A percentile compares a stretch with the other conserved stretches of the same genome.
Conservation (phyloP, 2,888 invertebrate species). For the Diaphora mendica region DNA sequence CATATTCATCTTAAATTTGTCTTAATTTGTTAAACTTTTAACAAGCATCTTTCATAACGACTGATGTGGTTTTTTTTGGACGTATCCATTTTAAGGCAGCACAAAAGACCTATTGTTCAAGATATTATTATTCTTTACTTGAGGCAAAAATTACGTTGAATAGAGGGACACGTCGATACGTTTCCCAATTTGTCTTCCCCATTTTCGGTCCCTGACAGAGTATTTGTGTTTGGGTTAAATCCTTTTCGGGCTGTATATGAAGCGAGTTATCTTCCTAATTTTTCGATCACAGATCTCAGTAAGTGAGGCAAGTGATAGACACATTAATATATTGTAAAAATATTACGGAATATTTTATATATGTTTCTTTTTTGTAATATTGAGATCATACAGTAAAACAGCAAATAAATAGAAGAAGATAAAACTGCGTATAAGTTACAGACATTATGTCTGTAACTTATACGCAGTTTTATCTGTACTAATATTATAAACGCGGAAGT, state of each 20-base stretch:
- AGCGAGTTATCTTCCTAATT: conserved; percentile 34
- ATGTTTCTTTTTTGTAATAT: neutral
- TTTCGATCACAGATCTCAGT: conserved; percentile 21
- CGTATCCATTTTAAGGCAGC: conserved; percentile 43
- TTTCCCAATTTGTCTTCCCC: conserved; percentile 72
- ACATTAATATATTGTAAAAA: conserved; percentile 14
- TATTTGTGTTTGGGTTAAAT: conserved; percentile 63
- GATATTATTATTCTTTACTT: conserved; percentile 62
- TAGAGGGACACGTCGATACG: conserved; percentile 71
- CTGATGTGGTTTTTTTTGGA: conserved; percentile 44
- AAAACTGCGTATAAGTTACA: too few species aligned
- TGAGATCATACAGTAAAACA: neutral
- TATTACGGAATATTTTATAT: neutral
- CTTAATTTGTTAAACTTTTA: conserved; percentile 17
- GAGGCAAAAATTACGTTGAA: conserved; percentile 68
- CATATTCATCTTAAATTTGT: neutral
- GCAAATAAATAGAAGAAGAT: too few species aligned
- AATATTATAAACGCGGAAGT: too few species aligned
- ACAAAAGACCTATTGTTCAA: conserved; percentile 57
- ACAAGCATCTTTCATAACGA: conserved; percentile 29
- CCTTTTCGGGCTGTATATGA: conserved; percentile 40
- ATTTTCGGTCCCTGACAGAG: conserved; percentile 67
- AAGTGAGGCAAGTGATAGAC: conserved; percentile 23
- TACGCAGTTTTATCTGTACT: too few species aligned
- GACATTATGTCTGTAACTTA: too few species aligned